Conservation (phyloP, 2,113 vertebrate genomes). For the Hypomesus transpacificus region DNA sequence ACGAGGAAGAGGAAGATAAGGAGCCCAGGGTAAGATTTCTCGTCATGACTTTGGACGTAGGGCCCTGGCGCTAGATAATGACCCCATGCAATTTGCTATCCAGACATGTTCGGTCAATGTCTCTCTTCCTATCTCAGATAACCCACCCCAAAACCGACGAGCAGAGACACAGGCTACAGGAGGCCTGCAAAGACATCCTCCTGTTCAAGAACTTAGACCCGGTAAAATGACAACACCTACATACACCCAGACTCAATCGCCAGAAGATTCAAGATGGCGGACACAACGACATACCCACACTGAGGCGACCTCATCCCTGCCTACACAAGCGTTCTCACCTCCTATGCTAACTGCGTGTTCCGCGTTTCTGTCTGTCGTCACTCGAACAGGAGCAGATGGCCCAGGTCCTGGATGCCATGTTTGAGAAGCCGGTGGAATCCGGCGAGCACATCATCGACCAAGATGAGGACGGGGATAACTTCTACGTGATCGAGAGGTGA, state of each 20-base stretch:
- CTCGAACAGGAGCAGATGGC: conserved; percentile 12
- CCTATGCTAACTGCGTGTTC: not conserved
- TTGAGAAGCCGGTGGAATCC: conserved; percentile 18
- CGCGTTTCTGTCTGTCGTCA: not conserved
- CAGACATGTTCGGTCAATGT: not conserved
- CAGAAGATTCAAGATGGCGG: too few relatives aligned
- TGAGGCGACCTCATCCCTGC: too few relatives aligned
- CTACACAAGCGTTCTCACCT: too few relatives aligned
- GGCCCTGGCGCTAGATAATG: too few relatives aligned
- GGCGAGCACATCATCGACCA: conserved; percentile 23
- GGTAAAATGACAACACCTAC: conserved; percentile 61
- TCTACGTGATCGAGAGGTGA: conserved; percentile 25
- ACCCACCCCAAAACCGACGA: conserved; percentile 85
- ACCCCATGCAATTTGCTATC: too few relatives aligned
- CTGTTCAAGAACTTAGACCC: conserved; percentile 84
- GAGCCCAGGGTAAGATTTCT: conserved; percentile 74
- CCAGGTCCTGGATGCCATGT: conserved; percentile 28
- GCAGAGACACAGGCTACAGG: conserved; percentile 80
- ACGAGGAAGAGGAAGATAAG: conserved; percentile 77
- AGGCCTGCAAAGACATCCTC: conserved; percentile 84
- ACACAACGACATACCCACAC: too few relatives aligned
- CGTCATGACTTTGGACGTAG: not conserved
- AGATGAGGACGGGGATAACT: conserved; percentile 18
- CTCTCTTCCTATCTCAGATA: conserved; percentile 67
- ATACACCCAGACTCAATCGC: too few relatives aligned